Evolutionary conservation across 2,888 invertebrate genomes (phyloP).

Genomic region (Chrysolina americana): DNA sequence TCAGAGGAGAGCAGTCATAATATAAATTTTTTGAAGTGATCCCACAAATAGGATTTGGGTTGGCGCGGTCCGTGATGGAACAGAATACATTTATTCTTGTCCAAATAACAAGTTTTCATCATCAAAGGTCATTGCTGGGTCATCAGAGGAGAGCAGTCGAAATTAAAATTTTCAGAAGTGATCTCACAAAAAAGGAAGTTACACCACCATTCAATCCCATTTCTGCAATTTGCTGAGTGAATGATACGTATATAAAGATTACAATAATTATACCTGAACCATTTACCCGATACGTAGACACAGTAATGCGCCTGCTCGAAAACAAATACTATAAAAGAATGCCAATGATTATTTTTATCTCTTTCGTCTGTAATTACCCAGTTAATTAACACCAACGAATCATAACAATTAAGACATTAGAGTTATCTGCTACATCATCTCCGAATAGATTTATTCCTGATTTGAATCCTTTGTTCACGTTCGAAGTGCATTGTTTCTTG

Average conservation of each 20-base stretch:
- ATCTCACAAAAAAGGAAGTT: no score
- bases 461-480: slow-evolving; percentile 37
- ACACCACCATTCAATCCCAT: neutral
- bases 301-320: slow-evolving; percentile 24
- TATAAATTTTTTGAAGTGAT: no score
- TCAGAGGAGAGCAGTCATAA: no score
- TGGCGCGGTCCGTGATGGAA: no score
- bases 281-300: slow-evolving; percentile 38
- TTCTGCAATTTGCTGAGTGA: neutral
- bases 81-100: no score
- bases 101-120: no score
- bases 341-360: slow-evolving; percentile 38
- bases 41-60: no score
- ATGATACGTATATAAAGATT: neutral
- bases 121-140: no score
- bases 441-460: slow-evolving; percentile 37
- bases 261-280: slow-evolving; percentile 18
- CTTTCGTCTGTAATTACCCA: slow-evolving; percentile 30
- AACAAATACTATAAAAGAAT: slow-evolving; percentile 37
- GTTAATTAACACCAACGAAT: slow-evolving; percentile 33
- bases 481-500: slow-evolving; percentile 18
- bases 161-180: no score
- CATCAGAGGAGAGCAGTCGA: no score
- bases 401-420: slow-evolving; percentile 45
- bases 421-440: slow-evolving; percentile 40